Base-by-base conservation (phyloP, 2,797 vertebrate genomes). In the Cichlasoma orientale region DNA sequence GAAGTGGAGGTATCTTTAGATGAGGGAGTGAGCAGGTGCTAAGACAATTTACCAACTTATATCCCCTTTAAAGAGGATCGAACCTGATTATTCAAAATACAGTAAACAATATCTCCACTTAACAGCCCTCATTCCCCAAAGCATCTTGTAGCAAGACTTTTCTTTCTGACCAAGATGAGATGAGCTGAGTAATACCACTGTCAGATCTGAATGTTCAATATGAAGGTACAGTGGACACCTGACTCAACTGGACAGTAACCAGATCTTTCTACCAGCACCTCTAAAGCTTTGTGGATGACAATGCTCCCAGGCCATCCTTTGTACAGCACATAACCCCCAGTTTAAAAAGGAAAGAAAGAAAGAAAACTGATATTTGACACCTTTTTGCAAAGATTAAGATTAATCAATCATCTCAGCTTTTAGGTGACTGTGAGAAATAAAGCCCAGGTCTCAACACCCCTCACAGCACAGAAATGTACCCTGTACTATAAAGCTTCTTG, bases 1-100 rank as follows among this genome's bases (percentile, higher is more conserved):
- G 83, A 83, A 84, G 83, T 44, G 63, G 74, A 76, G 33, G 63
- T 33, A 74, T 79, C 68, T 77, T 79, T 36, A 79, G 55, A 36
- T 8, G 57, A 78, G 57, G 25, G 36, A 79, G 44, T 56, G 57
- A 57, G 74, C 47, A 18, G 50, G 66, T 56, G n/a, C 53, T 54
- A 44, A 69, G 61, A 75, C 9, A 36, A 78, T 76, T 77, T 52
- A 77, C 19, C 36, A 27, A 53, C 23, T 31, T 76, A 83, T 82
- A 66, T 79, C 36, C 79, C 59, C 25, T 78, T 74, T 82, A 50
- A 66, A 72, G 38, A 66, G 55, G 31, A 58, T 58, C 82, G 44
- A 55, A 54, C 31, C 61, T 66, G 44, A 70, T 72, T 44, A 36
- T 76, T 69, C 81, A 27, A 33, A 13, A 57, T 33, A n/a, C 61